Conservation (phyloP, 2,888 invertebrate species). For the Scaptomyza cyrtandrae region DNA sequence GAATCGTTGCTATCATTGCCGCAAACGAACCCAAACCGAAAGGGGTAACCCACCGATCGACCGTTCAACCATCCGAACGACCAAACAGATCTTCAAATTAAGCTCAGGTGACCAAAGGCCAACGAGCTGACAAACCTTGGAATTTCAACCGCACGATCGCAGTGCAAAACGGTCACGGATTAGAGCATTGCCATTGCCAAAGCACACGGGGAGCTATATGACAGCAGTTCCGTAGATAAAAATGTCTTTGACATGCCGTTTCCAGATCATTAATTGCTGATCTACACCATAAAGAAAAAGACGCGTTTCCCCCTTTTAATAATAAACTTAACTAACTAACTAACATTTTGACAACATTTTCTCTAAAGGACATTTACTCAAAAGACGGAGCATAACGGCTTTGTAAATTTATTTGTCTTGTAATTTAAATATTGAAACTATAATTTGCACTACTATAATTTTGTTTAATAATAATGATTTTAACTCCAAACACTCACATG, state of each 20-base stretch:
- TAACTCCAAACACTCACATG: slow-evolving; percentile 8
- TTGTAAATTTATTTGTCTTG: too few relatives aligned
- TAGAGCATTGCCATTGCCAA: slow-evolving; percentile 25
- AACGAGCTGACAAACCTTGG: slow-evolving; percentile 82
- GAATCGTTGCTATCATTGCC: slow-evolving; percentile 66
- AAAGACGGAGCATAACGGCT: too few relatives aligned
- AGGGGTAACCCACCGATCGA: slow-evolving; percentile 14
- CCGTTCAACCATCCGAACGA: neutral
- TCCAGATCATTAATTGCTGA: slow-evolving; percentile 70
- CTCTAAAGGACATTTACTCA: neutral
- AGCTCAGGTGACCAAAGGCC: slow-evolving; percentile 83
- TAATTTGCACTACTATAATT: too few relatives aligned
- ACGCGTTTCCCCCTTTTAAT: neutral
- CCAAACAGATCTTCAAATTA: slow-evolving; percentile 67
- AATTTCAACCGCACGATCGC: slow-evolving; percentile 60
- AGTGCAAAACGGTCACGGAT: slow-evolving; percentile 60
- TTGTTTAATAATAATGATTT: too few relatives aligned
- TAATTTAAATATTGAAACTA: too few relatives aligned
- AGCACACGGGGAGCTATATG: slow-evolving; percentile 42
- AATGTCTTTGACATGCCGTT: slow-evolving; percentile 57
- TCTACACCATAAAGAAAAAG: slow-evolving; percentile 10
- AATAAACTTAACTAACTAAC: too few relatives aligned
- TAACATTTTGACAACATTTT: neutral
- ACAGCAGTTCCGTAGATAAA: slow-evolving; percentile 63
- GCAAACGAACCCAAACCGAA: slow-evolving; percentile 41